Evolutionary conservation across 2,113 vertebrate species (phyloP), one percentile per base, ranked within the genome.

Genomic region (Leucosticte australis): DNA sequence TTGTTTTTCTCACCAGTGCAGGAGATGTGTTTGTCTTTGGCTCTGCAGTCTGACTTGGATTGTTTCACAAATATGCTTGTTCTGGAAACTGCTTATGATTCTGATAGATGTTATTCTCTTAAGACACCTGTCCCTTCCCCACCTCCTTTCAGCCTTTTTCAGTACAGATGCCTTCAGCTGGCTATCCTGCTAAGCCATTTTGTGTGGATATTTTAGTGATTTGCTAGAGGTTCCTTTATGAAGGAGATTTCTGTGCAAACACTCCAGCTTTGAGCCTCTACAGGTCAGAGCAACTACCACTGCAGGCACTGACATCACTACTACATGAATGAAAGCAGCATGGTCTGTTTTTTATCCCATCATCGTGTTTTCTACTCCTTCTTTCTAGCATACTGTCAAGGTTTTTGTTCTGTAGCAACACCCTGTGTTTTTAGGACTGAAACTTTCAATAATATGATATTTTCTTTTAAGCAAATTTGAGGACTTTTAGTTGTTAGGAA

Each of bases 251-350:
- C 65, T 94, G 82, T 85, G 88, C 70, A 90, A 95, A 79, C 90
- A 49, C 62, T 95, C 37, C 68, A 70, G 93, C 71, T 90, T 82
- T 89, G 78, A 95, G 95, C 94, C 89, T 79, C 77, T 81, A 92
- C 93, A 96, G 96, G 96, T 97, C 97, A 97, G 82, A 96, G 93
- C 85, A 93, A 35, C 95, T 94, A 86, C 94, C 86, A 90, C 71
- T 96, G 97, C 97, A 97, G 97, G 90, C 60, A 1, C 41, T 98
- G 98, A 97, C 97, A 97, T 98, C 97, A 97, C 92, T 97, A 49
- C 95, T 97, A 81, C 94, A 92, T 96, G 96, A 97, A 97, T 97
- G 96, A 96, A 94, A 97, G 92, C 93, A 96, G 86, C 92, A 35
- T 57, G 33, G 55, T 95, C 95, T 94, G 83, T 83, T 82, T 87